Base-by-base conservation (phyloP, 2,888 invertebrate species). In the Drosophila pseudotakahashii region DNA sequence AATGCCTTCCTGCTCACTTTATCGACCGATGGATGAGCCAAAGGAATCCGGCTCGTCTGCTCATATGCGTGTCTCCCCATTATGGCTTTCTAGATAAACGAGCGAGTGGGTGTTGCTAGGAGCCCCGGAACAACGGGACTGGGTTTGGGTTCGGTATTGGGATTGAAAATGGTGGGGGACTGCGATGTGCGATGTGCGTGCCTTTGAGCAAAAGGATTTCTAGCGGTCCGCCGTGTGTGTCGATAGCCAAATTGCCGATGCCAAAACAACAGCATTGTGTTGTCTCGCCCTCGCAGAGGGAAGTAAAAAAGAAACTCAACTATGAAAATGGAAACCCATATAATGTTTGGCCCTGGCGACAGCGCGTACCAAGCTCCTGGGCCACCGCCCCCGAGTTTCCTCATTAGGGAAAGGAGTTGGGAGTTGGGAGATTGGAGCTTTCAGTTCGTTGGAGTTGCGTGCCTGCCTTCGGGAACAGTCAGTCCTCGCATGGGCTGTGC, bases 351-450 rank as follows among this genome's bases (percentile, higher is more conserved):
- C 60, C 50, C 58, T 47, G 80, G 88, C 71, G 87, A 73, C 88
- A 88, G 70, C 73, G 75, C 76, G 85, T 85, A 78, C 85, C 89
- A 87, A 77, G 87, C 83, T 77, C 84, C 86, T 67, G 48, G 32
- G 19, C 32, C 23, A 34, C n/a, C 51, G 52, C 45, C 51, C 45
- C 34, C 60, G 50, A 45, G 62, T 11, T 57, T 57, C 58, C 83
- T 82, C 83, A 82, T 77, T 82, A 77, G 50, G 51, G 45, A 30
- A 30, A 30, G 30, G 30, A 30, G 30, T 30, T 30, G 30, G 26
- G 26, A 26, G 26, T 26, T 26, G 26, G 26, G 26, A 26, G 26
- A 26, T 26, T 26, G 55, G 71, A 76, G 86, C n/a, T n/a, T n/a
- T n/a, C n/a, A n/a, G 37, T n/a, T n/a, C 14, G 14, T 3, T 14